Conservation (phyloP, 2,888 invertebrate species). For the Drosophila antonietae region DNA sequence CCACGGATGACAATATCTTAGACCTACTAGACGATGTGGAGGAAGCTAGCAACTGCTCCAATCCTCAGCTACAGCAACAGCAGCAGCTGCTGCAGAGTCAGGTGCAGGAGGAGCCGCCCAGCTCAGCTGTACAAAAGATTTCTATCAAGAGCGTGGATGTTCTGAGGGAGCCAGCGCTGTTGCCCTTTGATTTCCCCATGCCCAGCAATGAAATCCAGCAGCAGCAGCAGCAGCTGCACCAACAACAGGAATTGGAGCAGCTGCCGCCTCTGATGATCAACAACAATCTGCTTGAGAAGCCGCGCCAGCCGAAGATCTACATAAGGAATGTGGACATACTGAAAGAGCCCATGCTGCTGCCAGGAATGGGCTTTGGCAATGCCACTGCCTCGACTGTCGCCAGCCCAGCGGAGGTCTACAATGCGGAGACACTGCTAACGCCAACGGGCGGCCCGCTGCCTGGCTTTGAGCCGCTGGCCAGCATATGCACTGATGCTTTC, state of each 20-base stretch:
- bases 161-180: conserved; percentile 78
- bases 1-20: conserved; percentile 47
- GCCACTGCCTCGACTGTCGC: conserved; percentile 10
- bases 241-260: conserved; percentile 7
- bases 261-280: conserved; percentile 28
- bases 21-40: conserved; percentile 51
- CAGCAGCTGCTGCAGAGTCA: not conserved
- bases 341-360: conserved; percentile 81
- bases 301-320: conserved; percentile 83
- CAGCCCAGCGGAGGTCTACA: conserved; percentile 39
- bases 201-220: conserved; percentile 33
- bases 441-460: conserved; percentile 54
- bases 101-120: not conserved
- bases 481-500: conserved; percentile 62
- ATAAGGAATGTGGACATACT: conserved; percentile 84
- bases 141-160: conserved; percentile 84
- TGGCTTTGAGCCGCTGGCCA: conserved; percentile 57
- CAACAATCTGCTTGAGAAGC: conserved; percentile 58
- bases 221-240: conserved; percentile 14
- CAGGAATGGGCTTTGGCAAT: conserved; percentile 57
- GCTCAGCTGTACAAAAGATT: conserved; percentile 78
- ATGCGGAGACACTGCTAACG: conserved; percentile 52
- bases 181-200: conserved; percentile 75
- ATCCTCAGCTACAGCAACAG: conserved; percentile 4
- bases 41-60: conserved; percentile 5